phyloP scores from a whole-genome alignment of 2,797 vertebrate species.

The Cottoperca gobio region DNA sequence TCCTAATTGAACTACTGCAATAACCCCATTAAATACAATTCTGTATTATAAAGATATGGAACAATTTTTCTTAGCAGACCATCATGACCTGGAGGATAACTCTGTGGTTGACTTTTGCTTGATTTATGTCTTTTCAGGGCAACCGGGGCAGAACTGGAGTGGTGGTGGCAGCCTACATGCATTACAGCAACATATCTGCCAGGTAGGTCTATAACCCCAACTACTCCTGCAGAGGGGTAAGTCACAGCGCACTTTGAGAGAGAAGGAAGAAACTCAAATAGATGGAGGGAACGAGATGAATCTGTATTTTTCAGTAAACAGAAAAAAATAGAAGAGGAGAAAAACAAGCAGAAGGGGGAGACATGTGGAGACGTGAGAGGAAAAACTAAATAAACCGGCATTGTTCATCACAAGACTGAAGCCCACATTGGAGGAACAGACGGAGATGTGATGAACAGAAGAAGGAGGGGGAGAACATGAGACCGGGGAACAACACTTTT shows the following conservation, averaged over 20 bases:
- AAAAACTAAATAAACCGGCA: constrained; percentile 22
- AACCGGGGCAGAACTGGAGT: constrained; percentile 95
- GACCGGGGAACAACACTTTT: constrained; percentile 28
- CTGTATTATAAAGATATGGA: neutral
- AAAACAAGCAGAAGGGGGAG: neutral
- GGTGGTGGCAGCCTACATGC: constrained; percentile 98
- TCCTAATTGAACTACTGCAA: neutral
- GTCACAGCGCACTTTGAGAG: neutral
- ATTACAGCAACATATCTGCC: constrained; percentile 99
- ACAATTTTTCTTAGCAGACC: neutral
- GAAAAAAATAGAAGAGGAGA: neutral
- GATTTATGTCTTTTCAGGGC: constrained; percentile 83
- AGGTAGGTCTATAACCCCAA: constrained; percentile 83
- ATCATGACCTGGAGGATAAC: neutral
- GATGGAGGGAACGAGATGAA: neutral
- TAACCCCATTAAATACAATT: neutral
- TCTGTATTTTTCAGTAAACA: neutral
- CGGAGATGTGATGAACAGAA: constrained; percentile 31
- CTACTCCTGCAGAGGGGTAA: neutral
- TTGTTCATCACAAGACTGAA: constrained; percentile 66
- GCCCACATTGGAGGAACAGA: constrained; percentile 36
- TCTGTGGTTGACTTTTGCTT: neutral
- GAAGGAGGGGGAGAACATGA: constrained; percentile 16
- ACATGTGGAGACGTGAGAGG: neutral
- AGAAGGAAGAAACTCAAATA: neutral